A percentile compares a stretch with the other conserved stretches of the same genome.
Evolutionary conservation across 2,888 invertebrate genomes (phyloP).

Genomic region (Eutolmus rufibarbis): DNA sequence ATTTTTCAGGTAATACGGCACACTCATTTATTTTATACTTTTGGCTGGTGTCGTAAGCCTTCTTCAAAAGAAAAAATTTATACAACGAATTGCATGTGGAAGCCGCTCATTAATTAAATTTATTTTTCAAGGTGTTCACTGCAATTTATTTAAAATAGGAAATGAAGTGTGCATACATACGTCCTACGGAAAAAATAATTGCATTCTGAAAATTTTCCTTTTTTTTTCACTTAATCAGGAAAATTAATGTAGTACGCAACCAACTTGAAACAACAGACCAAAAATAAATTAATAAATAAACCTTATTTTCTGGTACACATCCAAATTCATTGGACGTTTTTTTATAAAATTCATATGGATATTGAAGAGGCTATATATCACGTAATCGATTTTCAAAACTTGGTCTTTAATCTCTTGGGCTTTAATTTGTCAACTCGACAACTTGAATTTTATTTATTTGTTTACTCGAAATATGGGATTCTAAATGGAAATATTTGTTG

Average conservation of each 20-base stretch:
- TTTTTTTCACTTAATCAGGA: background rate
- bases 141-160: background rate
- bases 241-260: background rate
- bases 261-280: background rate
- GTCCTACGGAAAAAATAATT: background rate
- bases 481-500: no score
- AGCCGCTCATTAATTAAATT: background rate
- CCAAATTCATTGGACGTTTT: no score
- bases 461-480: no score
- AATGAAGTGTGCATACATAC: background rate
- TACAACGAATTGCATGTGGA: background rate
- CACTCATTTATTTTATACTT: background rate
- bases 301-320: no score
- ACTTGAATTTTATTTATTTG: no score
- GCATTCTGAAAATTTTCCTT: background rate
- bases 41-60: background rate
- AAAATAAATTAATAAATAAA: no score
- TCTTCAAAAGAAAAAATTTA: background rate
- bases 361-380: no score
- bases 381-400: no score
- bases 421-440: no score
- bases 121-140: background rate
- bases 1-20: background rate
- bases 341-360: no score
- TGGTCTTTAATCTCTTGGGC: no score